Conservation (phyloP, 1,140 invertebrate genomes). For the Laodelphax striatellus region DNA sequence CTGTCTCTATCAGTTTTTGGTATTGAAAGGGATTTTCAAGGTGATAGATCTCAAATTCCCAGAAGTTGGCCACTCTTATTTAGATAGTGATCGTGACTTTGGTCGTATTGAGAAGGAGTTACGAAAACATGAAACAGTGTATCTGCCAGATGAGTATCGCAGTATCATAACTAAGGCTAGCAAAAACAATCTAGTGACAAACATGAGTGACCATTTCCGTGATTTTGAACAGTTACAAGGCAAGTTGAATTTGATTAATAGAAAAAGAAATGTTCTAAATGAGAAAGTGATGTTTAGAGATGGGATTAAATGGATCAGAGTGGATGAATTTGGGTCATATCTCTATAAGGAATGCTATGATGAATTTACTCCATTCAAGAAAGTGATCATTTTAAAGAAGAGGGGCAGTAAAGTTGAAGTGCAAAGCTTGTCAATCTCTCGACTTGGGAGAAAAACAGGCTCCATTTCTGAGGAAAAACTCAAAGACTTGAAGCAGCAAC, state of each 20-base stretch:
- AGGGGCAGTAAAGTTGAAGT: not conserved
- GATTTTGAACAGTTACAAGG: conserved; percentile 3
- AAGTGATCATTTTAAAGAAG: not conserved
- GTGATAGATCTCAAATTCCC: conserved; percentile 7
- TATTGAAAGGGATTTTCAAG: conserved; percentile 4
- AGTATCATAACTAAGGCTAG: not conserved
- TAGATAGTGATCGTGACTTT: conserved; percentile 6
- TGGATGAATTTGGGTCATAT: not conserved
- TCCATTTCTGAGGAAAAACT: not conserved
- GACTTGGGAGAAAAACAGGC: not conserved
- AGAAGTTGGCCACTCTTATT: conserved; percentile 6
- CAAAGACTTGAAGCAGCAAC: not conserved
- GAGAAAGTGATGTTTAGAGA: not conserved
- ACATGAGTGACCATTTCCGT: conserved; percentile 11
- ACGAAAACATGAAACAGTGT: not conserved
- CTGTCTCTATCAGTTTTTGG: conserved; percentile 8
- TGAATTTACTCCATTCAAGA: not conserved
- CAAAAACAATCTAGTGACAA: conserved; percentile 7
- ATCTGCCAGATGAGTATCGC: conserved; percentile 1
- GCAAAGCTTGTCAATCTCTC: not conserved
- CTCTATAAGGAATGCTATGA: not conserved
- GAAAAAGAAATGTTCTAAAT: not conserved
- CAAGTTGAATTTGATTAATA: not conserved
- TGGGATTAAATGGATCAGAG: conserved; percentile 3
- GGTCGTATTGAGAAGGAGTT: conserved; percentile 4